A percentile compares a stretch with the other conserved stretches of the same genome.
These are phyloP conservation scores for Drosophila pruinosa DNA, from an alignment of 1,140 invertebrate genomes.

Conservation along the genomic window DNA sequence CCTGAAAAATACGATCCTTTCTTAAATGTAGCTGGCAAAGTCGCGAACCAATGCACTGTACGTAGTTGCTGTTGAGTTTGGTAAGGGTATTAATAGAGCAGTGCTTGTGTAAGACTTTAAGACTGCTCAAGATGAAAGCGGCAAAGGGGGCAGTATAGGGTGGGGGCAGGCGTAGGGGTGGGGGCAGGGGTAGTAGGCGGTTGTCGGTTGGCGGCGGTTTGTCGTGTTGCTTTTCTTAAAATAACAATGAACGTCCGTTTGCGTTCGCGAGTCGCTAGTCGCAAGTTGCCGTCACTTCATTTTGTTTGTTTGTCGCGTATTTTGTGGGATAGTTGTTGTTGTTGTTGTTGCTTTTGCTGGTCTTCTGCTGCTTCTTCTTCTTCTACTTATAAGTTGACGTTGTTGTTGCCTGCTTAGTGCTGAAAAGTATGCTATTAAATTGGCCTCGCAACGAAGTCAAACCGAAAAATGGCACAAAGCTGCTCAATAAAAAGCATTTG, in stretches of 20 bases:
- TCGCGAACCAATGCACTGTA: too few species aligned
- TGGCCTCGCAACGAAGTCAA: conserved; percentile 60
- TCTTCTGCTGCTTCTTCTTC: conserved; percentile 5
- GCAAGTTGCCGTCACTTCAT: conserved; percentile 73
- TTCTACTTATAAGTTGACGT: not conserved
- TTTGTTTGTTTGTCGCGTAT: conserved; percentile 71
- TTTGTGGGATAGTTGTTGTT: conserved; percentile 40
- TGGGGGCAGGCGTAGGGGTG: not conserved
- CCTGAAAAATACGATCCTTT: too few species aligned
- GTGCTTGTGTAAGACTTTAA: not conserved
- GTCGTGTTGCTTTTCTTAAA: conserved; percentile 74
- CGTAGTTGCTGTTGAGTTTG: too few species aligned
- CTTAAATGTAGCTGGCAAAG: too few species aligned
- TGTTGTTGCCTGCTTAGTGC: conserved; percentile 71
- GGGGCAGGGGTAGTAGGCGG: not conserved
- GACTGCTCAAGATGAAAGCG: conserved; percentile 4
- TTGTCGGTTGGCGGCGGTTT: conserved; percentile 18
- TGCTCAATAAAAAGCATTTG: conserved; percentile 48
- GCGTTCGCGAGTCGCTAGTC: conserved; percentile 32
- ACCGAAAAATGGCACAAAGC: conserved; percentile 40
- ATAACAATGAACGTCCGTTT: conserved; percentile 80
- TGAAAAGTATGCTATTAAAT: conserved; percentile 81
- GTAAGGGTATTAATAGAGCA: not conserved
- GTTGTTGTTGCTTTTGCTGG: conserved; percentile 35
- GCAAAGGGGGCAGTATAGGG: not conserved